These are phyloP conservation scores for Spatula clypeata DNA, from an alignment of 2,797 vertebrate genomes.

Conservation along the genomic window DNA sequence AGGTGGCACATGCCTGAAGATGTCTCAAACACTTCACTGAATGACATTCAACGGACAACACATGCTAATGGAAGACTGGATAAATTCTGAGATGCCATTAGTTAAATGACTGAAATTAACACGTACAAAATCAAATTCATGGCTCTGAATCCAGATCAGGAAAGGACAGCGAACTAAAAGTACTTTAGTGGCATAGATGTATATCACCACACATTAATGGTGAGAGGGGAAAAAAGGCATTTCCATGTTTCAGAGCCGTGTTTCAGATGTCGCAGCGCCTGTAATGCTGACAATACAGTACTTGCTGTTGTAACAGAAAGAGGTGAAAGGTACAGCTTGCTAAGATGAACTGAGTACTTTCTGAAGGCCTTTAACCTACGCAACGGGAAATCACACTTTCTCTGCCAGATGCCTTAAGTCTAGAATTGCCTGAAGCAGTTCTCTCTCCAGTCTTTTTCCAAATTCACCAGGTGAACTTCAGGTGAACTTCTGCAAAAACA, in stretches of 20 bases:
- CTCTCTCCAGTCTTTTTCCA: background rate
- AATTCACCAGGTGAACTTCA: background rate
- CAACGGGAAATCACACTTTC: background rate
- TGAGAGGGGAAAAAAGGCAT: background rate
- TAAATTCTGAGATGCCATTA: slow-evolving; percentile 17
- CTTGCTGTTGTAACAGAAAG: background rate
- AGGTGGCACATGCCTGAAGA: slow-evolving; percentile 4
- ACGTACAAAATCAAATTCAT: background rate
- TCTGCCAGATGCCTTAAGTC: background rate
- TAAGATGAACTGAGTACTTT: background rate
- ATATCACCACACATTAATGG: background rate
- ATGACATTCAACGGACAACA: background rate
- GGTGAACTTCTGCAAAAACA: background rate
- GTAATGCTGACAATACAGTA: background rate
- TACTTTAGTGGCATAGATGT: background rate
- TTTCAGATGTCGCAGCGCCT: background rate
- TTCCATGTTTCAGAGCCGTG: background rate
- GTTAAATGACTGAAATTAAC: background rate
- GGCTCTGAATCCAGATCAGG: background rate
- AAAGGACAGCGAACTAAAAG: background rate
- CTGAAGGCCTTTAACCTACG: background rate
- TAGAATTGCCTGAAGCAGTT: background rate
- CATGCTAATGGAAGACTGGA: background rate
- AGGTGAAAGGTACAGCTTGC: background rate
- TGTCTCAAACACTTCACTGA: background rate